Conservation (phyloP, 2,797 vertebrate genomes). For the Anguilla anguilla region DNA sequence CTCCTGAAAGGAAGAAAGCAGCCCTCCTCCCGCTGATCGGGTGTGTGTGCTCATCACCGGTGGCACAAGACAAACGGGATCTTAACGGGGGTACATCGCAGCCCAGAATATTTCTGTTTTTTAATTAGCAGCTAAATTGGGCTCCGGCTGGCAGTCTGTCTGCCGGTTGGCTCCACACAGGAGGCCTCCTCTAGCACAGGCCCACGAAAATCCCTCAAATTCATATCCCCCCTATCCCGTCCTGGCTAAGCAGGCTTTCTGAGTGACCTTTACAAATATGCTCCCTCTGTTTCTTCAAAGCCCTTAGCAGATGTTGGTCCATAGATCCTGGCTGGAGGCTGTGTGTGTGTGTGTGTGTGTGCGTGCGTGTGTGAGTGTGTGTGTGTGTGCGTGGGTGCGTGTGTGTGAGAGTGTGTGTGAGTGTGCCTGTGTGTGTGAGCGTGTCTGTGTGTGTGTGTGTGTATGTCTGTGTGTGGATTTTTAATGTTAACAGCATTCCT, state of each 20-base stretch:
- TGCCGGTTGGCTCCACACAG: background rate
- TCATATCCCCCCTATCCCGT: background rate
- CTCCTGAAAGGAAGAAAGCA: background rate
- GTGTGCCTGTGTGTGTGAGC: background rate
- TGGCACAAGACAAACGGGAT: constrained; percentile 3
- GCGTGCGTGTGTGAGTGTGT: too few relatives aligned
- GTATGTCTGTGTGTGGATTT: background rate
- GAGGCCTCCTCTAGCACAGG: background rate
- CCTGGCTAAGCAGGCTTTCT: constrained; percentile 7
- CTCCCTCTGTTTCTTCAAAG: constrained; percentile 3
- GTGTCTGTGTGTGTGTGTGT: too few relatives aligned
- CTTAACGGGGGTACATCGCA: background rate
- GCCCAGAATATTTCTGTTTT: background rate
- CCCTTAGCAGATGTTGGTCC: constrained; percentile 1
- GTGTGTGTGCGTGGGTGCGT: background rate
- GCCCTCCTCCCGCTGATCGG: background rate
- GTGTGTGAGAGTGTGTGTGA: background rate
- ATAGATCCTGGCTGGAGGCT: background rate
- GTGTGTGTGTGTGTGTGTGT: background rate
- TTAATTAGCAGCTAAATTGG: constrained; percentile 9
- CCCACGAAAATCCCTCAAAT: background rate
- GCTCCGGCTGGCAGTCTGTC: background rate
- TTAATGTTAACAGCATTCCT: background rate
- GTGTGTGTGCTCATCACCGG: background rate
- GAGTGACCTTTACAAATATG: background rate